Conservation (phyloP, 2,797 vertebrate species). For the Hoplostethus mediterraneus region DNA sequence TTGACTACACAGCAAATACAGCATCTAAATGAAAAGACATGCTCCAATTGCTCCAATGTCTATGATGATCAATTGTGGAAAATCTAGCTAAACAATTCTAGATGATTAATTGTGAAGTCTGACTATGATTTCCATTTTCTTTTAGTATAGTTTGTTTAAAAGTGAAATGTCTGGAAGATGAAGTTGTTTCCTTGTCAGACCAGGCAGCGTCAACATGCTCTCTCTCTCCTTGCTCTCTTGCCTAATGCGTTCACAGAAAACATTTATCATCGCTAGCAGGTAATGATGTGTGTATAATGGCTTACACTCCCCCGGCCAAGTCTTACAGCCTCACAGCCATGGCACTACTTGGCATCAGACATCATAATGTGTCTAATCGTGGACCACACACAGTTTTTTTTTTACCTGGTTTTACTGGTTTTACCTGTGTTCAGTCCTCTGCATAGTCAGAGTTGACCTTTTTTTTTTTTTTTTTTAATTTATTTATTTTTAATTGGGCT, state of each 20-base stretch:
- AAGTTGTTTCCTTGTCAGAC: not conserved
- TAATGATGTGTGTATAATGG: constrained; percentile 20
- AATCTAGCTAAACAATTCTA: too few relatives aligned
- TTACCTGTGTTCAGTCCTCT: not conserved
- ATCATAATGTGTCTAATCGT: constrained; percentile 47
- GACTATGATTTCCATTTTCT: not conserved
- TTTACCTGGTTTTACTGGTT: too few relatives aligned
- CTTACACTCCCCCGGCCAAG: constrained; percentile 18
- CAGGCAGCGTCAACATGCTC: not conserved
- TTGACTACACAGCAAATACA: not conserved
- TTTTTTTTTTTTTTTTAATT: constrained; percentile 16
- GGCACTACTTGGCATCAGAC: constrained; percentile 19
- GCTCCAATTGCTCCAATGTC: too few relatives aligned
- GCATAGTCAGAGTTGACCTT: not conserved
- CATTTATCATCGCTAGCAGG: constrained; percentile 19
- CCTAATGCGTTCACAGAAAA: constrained; percentile 3
- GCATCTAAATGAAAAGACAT: not conserved
- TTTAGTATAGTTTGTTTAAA: not conserved
- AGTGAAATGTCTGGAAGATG: not conserved
- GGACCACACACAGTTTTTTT: constrained; percentile 46
- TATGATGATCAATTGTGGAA: too few relatives aligned
- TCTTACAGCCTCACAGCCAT: constrained; percentile 14
- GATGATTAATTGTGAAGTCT: not conserved
- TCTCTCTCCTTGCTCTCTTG: too few relatives aligned
- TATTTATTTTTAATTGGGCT: constrained; percentile 9